Conservation (phyloP, 1,140 invertebrate species). For the Diachasma alloeum region DNA sequence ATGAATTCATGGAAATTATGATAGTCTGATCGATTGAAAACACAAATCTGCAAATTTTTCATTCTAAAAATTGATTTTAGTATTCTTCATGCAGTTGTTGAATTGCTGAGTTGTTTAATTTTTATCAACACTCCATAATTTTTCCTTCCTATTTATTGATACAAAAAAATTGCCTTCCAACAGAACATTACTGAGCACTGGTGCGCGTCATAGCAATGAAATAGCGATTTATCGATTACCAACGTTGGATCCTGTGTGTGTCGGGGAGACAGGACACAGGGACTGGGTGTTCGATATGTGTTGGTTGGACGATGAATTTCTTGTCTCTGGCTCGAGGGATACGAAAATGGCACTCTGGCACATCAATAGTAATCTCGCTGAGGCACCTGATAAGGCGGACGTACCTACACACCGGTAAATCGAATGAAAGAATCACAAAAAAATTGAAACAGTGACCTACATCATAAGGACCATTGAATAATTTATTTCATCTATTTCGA, state of each 20-base stretch:
- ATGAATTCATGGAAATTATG: no score
- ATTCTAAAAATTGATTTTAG: no score
- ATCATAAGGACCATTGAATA: no score
- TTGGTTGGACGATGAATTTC: slow-evolving; percentile 95
- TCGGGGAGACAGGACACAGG: slow-evolving; percentile 90
- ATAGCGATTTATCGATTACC: slow-evolving; percentile 92
- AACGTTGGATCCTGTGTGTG: slow-evolving; percentile 91
- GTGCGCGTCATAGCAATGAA: slow-evolving; percentile 90
- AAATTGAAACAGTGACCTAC: no score
- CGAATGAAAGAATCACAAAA: no score
- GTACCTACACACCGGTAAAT: slow-evolving; percentile 58
- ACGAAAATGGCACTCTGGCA: slow-evolving; percentile 85
- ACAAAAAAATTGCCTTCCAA: background rate
- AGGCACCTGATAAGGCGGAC: slow-evolving; percentile 66
- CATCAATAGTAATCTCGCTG: slow-evolving; percentile 70
- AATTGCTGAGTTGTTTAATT: no score
- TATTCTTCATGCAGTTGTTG: no score
- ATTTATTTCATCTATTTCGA: no score
- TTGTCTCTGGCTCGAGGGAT: slow-evolving; percentile 93
- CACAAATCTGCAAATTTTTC: no score
- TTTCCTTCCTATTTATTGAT: background rate
- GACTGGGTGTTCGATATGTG: slow-evolving; percentile 97
- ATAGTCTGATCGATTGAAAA: no score
- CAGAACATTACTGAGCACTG: slow-evolving; percentile 87
- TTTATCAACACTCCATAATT: background rate